Conservation (phyloP, 2,797 vertebrate species). For the Champsocephalus esox region DNA sequence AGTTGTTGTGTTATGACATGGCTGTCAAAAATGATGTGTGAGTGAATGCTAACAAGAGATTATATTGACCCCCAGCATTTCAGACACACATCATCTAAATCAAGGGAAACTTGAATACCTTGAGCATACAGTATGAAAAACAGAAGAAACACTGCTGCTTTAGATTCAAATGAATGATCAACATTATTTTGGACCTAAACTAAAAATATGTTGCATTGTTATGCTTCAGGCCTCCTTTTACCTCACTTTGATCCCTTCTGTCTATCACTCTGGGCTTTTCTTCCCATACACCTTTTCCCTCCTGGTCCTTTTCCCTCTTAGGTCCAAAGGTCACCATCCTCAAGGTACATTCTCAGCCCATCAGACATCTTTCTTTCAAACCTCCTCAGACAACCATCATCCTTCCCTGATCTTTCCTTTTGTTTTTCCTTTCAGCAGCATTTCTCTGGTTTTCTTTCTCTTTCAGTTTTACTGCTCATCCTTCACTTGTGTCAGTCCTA, state of each 20-base stretch:
- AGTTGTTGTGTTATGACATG: slow-evolving; percentile 48
- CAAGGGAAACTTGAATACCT: slow-evolving; percentile 23
- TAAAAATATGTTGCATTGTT: slow-evolving; percentile 1
- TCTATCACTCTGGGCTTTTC: slow-evolving; percentile 5
- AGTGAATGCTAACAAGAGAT: slow-evolving; percentile 29
- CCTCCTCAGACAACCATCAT: slow-evolving; percentile 17
- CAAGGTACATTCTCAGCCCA: slow-evolving; percentile 36
- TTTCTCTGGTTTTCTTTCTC: slow-evolving; percentile 51
- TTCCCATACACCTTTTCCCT: neutral
- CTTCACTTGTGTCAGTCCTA: slow-evolving; percentile 49
- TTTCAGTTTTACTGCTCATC: slow-evolving; percentile 54
- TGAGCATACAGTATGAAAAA: slow-evolving; percentile 35
- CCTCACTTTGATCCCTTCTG: neutral
- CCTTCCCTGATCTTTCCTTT: slow-evolving; percentile 43
- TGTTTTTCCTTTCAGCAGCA: slow-evolving; percentile 55
- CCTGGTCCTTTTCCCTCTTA: neutral
- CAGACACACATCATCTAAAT: slow-evolving; percentile 34
- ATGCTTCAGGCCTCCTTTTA: neutral
- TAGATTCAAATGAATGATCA: slow-evolving; percentile 8
- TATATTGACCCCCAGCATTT: slow-evolving; percentile 28
- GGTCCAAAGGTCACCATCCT: slow-evolving; percentile 35
- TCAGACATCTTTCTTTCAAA: slow-evolving; percentile 31
- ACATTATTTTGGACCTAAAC: slow-evolving; percentile 19
- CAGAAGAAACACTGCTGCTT: slow-evolving; percentile 1
- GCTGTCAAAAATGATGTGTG: slow-evolving; percentile 37